Base-by-base conservation (phyloP, 1,140 invertebrate genomes). In the Parasteatoda tepidariorum region DNA sequence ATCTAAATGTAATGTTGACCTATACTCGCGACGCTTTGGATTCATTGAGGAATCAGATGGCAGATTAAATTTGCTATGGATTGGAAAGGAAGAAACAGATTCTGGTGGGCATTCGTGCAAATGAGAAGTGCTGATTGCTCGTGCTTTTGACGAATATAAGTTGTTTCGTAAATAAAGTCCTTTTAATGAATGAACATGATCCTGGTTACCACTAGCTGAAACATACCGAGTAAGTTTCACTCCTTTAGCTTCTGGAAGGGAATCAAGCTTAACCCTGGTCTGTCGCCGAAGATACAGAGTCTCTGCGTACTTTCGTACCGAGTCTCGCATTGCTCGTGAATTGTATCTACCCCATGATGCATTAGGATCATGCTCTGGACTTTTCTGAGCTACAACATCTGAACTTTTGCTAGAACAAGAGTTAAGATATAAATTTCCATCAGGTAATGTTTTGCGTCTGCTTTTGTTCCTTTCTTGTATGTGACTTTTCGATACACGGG, bases 311-410 rank as follows among this genome's bases (percentile, higher is more conserved):
- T 83, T 83, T 13, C 68, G 33, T 0, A 83, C 81, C 13, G 81
- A 74, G 48, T 83, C 81, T n/a, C 81, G 15, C 68, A 83, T 83
- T 22, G 81, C 81, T 66, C 81, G 48, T 0, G 81, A 73, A 66
- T 83, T 83, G 66, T 83, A 83, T 24, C 70, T n/a, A 33, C 81
- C 81, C 79, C 81, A 83, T 22, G 81, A 83, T 9, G 81, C 81
- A 66, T 83, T 83, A 11, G 81, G 81, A 57, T 83, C 81, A 26
- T 54, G 59, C 11, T 74, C 81, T 9, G 59, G 62, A 57, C 76
- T 79, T 68, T 71, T 59, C 26, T 70, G 78, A 31, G n/a, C 33
- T 57, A 61, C 26, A 9, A 9, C 24, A 13, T 2, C 11, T n/a
- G 31, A 41, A 11, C 15, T 28, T 7, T 76, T 18, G 2, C n/a